A percentile compares a stretch with the other conserved stretches of the same genome.
These are phyloP conservation scores for Temnopleurus reevesii DNA, from an alignment of 53 echinoderm and acorn worm species.

Conservation along the genomic window DNA sequence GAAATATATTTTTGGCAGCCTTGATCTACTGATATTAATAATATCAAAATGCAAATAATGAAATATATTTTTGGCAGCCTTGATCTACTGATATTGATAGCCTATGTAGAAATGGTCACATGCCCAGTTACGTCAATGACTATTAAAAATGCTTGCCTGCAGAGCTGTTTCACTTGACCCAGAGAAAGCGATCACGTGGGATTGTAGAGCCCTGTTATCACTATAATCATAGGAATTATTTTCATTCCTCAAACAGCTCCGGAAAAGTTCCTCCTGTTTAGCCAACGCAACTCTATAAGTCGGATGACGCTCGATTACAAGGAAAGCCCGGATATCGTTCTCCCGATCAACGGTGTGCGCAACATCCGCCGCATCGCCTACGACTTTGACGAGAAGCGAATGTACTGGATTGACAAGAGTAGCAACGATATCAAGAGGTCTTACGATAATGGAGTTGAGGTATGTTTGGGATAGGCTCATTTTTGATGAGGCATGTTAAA, in stretches of 20 bases:
- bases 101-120: too few species aligned
- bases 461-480: neutral
- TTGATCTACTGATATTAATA: too few species aligned
- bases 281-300: constrained; percentile 72
- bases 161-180: too few species aligned
- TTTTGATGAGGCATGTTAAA: too few species aligned
- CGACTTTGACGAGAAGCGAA: constrained; percentile 65
- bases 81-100: too few species aligned
- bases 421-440: constrained; percentile 80
- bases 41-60: too few species aligned
- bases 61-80: too few species aligned
- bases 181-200: too few species aligned
- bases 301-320: constrained; percentile 74
- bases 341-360: constrained; percentile 75
- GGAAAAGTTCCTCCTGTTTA: constrained; percentile 82
- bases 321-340: constrained; percentile 75
- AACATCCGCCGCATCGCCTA: constrained; percentile 84
- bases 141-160: neutral
- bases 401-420: constrained; percentile 81
- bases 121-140: too few species aligned
- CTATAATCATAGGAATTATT: neutral
- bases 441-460: constrained; percentile 78
- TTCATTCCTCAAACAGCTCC: constrained; percentile 68
- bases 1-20: too few species aligned
- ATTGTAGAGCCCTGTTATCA: neutral